These are phyloP conservation scores for Oscheius sp. DNA, from an alignment of 2,888 invertebrate genomes.

Conservation along the genomic window DNA sequence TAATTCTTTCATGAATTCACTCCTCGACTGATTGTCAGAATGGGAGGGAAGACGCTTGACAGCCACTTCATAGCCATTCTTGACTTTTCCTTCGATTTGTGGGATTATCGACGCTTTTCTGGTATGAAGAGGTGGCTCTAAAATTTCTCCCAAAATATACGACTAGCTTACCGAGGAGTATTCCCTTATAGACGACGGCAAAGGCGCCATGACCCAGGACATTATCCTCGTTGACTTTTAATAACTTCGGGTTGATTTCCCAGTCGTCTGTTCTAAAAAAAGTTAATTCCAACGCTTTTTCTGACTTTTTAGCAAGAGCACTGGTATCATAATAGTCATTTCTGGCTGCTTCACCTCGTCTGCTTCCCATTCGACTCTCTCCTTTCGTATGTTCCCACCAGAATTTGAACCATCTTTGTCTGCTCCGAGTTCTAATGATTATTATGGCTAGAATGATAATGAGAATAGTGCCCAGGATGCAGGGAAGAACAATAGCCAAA, in stretches of 20 bases:
- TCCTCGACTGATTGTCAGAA: slow-evolving; percentile 57
- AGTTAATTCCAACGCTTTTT: not conserved
- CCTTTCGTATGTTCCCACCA: slow-evolving; percentile 20
- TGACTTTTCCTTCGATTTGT: slow-evolving; percentile 40
- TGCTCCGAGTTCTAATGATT: not conserved
- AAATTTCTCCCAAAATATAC: no score
- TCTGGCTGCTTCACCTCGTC: slow-evolving; percentile 32
- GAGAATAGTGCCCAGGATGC: not conserved
- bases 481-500: not conserved
- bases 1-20: slow-evolving; percentile 65
- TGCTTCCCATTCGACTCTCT: not conserved
- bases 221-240: slow-evolving; percentile 54
- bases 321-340: slow-evolving; percentile 57
- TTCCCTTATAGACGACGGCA: slow-evolving; percentile 55
- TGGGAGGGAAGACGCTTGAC: slow-evolving; percentile 64
- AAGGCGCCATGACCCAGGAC: slow-evolving; percentile 66
- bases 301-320: slow-evolving; percentile 38
- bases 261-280: slow-evolving; percentile 59
- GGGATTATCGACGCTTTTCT: no score
- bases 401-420: slow-evolving; percentile 10
- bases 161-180: no score
- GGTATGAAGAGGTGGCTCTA: no score
- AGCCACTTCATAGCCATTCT: slow-evolving; percentile 52
- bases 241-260: slow-evolving; percentile 55
- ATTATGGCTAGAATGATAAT: not conserved